Base-by-base conservation (phyloP, 2,113 vertebrate species). In the Odontophorus gujanensis region DNA sequence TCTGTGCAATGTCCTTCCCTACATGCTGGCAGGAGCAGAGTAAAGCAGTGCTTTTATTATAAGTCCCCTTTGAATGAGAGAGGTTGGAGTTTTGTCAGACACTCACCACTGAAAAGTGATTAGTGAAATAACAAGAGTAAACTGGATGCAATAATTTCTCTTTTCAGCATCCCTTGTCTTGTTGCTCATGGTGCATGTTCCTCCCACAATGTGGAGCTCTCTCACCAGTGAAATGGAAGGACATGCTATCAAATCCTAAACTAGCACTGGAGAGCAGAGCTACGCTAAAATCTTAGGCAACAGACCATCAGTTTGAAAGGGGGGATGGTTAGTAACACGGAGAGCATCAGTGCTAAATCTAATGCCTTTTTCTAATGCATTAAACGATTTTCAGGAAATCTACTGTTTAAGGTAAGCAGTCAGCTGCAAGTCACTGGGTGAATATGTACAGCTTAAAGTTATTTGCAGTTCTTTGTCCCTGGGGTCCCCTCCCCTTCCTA, bases 141-240 rank as follows among this genome's bases (percentile, higher is more conserved):
- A 42, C 77, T 66, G 43, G 51, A 13, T 36, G n/a, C 32, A 45
- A 50, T 21, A 13, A 32, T 61, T 85, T 75, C 17, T 71, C 42
- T 74, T 72, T 45, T 80, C 81, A 42, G 25, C 38, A 66, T 61
- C 36, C 25, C 15, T 32, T 53, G 18, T 87, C 61, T 50, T 71
- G 21, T 66, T 91, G 71, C 55, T 90, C 59, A 48, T 34, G 6
- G 9, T 89, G 45, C 80, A 38, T 0, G 0, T 89, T 96, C 51
- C 57, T 87, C 69, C 93, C 95, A 94, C 92, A 71, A 38, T 0
- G 90, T 88, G 88, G 91, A 95, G 89, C 96, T 94, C 53, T 91
- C 75, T 77, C 63, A 75, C 78, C 65, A 71, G 75, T 25, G 81
- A 92, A 94, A 71, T 36, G 38, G 47, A 53, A 81, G 36, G 48